Conservation (phyloP, 2,888 invertebrate species). For the Cephus pulcher region DNA sequence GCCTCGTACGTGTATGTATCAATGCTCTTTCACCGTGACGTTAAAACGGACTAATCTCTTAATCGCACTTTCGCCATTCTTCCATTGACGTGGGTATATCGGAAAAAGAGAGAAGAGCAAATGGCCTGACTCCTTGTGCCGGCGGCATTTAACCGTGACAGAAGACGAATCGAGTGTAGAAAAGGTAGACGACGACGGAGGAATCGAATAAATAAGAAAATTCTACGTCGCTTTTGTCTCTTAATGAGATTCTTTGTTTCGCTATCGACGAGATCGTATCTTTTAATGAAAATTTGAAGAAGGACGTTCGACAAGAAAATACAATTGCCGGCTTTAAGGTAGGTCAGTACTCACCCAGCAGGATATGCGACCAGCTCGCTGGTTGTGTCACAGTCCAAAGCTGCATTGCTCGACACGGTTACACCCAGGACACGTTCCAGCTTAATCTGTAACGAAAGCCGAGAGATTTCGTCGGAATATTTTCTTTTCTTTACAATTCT, state of each 20-base stretch:
- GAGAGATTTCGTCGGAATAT: conserved; percentile 22
- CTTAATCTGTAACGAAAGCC: conserved; percentile 81
- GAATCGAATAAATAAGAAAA: conserved; percentile 9
- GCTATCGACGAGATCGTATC: not conserved
- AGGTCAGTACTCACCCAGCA: conserved; percentile 84
- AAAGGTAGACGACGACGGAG: not conserved
- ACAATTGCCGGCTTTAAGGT: not conserved
- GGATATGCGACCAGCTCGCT: conserved; percentile 94
- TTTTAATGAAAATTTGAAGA: not conserved
- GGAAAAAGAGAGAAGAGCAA: not conserved
- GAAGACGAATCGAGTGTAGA: not conserved
- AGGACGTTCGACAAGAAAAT: not conserved
- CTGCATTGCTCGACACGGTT: conserved; percentile 94
- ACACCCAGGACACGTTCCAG: conserved; percentile 94
- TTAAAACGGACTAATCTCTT: conserved; percentile 43
- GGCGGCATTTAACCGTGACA: not conserved
- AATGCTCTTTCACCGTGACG: conserved; percentile 34
- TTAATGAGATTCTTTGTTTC: not conserved
- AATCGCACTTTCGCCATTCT: conserved; percentile 56
- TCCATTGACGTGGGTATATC: conserved; percentile 35
- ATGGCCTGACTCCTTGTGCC: not conserved
- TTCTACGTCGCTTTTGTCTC: conserved; percentile 16
- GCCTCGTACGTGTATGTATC: not conserved
- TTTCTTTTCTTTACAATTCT: not conserved
- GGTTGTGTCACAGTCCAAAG: conserved; percentile 88